Percentiles rank a stretch among this genome's conserved stretches.
phyloP scores from a whole-genome alignment of 2,797 vertebrate species.

The Premnoplex brunnescens region DNA sequence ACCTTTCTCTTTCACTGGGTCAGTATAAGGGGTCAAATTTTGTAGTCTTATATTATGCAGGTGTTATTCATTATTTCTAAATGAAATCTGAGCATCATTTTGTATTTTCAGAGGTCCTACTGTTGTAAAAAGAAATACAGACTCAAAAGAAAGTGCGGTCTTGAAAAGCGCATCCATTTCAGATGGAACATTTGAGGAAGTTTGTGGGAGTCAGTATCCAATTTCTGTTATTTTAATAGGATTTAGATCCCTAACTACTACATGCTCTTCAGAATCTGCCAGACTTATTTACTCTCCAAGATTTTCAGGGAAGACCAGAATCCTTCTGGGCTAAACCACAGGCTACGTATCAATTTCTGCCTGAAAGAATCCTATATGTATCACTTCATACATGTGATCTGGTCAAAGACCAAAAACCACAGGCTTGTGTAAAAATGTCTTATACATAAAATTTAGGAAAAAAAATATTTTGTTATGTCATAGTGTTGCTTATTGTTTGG shows the following conservation, averaged over 20 bases:
- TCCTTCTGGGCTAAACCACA: background rate
- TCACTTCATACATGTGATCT: background rate
- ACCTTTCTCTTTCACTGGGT: background rate
- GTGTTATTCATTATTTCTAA: background rate
- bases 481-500: background rate
- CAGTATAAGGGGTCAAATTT: background rate
- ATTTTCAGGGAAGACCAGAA: background rate
- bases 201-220: background rate
- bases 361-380: background rate
- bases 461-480: background rate
- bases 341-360: background rate
- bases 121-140: background rate
- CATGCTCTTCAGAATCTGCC: background rate
- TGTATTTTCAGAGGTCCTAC: background rate
- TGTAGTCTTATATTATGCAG: background rate
- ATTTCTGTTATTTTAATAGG: background rate
- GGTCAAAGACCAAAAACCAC: background rate
- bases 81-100: background rate
- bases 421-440: background rate
- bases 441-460: background rate
- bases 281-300: background rate
- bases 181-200: background rate
- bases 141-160: background rate
- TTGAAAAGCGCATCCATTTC: background rate
- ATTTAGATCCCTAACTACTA: background rate